These are phyloP conservation scores for Chaenogobius annularis DNA, from an alignment of 2,113 vertebrate species.

Conservation along the genomic window DNA sequence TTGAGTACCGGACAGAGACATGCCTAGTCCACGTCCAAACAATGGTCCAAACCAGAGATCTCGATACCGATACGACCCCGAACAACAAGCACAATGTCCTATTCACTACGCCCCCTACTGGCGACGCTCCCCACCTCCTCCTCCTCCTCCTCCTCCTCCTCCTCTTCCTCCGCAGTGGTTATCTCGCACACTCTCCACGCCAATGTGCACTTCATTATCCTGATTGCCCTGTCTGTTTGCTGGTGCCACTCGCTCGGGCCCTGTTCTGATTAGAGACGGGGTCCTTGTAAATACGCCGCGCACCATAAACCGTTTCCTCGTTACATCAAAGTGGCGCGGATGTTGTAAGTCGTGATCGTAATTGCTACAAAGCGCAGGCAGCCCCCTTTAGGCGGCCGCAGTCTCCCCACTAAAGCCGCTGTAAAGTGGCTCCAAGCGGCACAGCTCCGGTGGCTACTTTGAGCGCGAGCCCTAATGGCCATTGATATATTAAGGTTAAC, in stretches of 20 bases:
- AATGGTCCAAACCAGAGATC: no score
- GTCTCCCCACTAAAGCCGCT: slow-evolving; percentile 12
- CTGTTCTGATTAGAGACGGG: slow-evolving; percentile 69
- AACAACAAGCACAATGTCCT: no score
- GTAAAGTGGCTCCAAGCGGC: not conserved
- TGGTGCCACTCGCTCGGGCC: slow-evolving; percentile 26
- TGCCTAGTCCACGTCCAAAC: no score
- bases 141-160: no score
- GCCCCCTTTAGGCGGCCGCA: slow-evolving; percentile 15
- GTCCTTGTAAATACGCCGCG: slow-evolving; percentile 63
- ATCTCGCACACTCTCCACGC: slow-evolving; percentile 38
- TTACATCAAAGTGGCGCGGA: slow-evolving; percentile 76
- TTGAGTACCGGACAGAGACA: no score
- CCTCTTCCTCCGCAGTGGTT: slow-evolving; percentile 12
- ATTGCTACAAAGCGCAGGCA: slow-evolving; percentile 42
- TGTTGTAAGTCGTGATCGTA: slow-evolving; percentile 56
- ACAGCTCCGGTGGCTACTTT: slow-evolving; percentile 9
- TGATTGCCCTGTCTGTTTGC: slow-evolving; percentile 51
- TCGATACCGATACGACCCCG: no score
- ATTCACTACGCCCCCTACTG: not conserved
- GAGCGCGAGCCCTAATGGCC: slow-evolving; percentile 6
- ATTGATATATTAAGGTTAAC: slow-evolving; percentile 25
- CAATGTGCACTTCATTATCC: slow-evolving; percentile 69
- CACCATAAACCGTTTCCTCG: slow-evolving; percentile 67
- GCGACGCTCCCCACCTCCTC: slow-evolving; percentile 3